phyloP scores from a whole-genome alignment of 2,888 invertebrate genomes.

The Latrodectus hesperus region DNA sequence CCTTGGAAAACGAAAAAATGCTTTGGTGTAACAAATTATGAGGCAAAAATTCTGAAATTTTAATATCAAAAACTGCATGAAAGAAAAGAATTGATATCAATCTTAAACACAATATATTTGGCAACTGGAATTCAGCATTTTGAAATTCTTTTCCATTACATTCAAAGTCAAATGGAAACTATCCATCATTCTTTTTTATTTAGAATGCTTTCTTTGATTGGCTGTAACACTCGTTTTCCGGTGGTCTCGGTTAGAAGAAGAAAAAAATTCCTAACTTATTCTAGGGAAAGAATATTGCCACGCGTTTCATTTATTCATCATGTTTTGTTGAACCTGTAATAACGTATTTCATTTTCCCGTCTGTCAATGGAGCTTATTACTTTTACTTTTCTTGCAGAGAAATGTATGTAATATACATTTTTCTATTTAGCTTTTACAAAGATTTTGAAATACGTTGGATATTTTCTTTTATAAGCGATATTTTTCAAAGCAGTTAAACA shows the following conservation, averaged over 20 bases:
- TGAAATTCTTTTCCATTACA: constrained; percentile 13
- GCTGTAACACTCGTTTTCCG: constrained; percentile 31
- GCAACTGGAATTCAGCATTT: constrained; percentile 11
- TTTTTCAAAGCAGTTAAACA: no score
- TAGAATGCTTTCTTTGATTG: constrained; percentile 43
- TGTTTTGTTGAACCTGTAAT: constrained; percentile 12
- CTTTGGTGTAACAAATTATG: not conserved
- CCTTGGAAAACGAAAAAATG: not conserved
- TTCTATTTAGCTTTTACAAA: no score
- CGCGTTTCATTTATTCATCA: constrained; percentile 34
- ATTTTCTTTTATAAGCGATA: no score
- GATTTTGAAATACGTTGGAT: no score
- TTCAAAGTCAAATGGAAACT: constrained; percentile 33
- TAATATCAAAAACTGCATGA: not conserved
- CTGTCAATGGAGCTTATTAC: constrained; percentile 11
- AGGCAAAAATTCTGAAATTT: not conserved
- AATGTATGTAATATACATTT: no score
- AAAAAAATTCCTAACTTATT: constrained; percentile 29
- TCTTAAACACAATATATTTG: constrained; percentile 30
- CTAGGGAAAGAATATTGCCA: constrained; percentile 21
- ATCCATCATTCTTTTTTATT: constrained; percentile 43
- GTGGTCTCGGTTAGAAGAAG: constrained; percentile 9
- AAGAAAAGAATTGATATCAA: constrained; percentile 18
- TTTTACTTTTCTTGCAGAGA: not conserved
- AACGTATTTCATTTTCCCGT: constrained; percentile 36